Evolutionary conservation across 2,113 vertebrate species (phyloP).

Genomic region (Varanus salvator): DNA sequence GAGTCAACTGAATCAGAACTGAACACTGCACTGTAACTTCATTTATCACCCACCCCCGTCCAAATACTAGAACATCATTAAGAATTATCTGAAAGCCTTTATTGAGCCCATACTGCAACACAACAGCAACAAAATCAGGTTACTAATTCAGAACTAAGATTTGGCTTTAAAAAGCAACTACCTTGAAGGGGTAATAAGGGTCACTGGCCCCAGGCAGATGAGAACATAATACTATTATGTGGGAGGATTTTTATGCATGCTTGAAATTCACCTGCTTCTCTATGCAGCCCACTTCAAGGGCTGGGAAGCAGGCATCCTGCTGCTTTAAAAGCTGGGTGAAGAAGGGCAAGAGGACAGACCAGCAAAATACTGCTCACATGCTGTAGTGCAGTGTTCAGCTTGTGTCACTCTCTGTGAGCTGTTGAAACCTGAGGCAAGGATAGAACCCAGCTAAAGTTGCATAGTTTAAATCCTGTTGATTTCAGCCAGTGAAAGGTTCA

Average conservation of each 20-base stretch:
- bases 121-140: not conserved
- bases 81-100: not conserved
- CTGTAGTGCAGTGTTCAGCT: not conserved
- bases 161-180: not conserved
- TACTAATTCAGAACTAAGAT: not conserved
- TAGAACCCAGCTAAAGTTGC: not conserved
- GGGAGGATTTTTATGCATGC: not conserved
- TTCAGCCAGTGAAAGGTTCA: not conserved
- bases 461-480: not conserved
- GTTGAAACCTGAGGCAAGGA: not conserved
- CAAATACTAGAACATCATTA: not conserved
- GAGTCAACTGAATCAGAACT: slow-evolving; percentile 2
- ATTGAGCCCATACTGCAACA: not conserved
- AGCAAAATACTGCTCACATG: not conserved
- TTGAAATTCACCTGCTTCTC: not conserved
- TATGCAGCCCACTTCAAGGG: not conserved
- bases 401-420: not conserved
- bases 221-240: not conserved
- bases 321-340: not conserved
- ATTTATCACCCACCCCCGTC: not conserved
- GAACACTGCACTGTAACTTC: not conserved
- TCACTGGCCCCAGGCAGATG: not conserved
- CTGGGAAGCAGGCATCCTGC: not conserved
- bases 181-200: not conserved
- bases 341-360: not conserved